Base-by-base conservation (phyloP, 2,797 vertebrate species). In the Cichlasoma orientale region DNA sequence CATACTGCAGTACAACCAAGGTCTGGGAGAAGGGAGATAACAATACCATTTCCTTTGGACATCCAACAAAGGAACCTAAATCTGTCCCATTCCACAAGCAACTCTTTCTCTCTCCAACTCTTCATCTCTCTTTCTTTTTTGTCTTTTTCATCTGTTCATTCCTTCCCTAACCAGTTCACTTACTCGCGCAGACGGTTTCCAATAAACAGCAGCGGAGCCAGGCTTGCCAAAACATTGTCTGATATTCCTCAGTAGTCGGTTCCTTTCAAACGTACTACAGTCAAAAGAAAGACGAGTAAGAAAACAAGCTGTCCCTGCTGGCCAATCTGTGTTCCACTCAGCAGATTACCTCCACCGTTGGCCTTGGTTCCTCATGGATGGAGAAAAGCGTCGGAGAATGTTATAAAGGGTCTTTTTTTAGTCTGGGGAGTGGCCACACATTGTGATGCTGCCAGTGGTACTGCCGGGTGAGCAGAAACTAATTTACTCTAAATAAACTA, bases 11-110 rank as follows among this genome's bases (percentile, higher is more conserved):
- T 68, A 79, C 73, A 77, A 76, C 82, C 29, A 16, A 72, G 56
- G 88, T 86, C 90, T 90, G 90, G 79, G 75, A 84, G 83, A 29
- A 50, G 31, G 52, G 25, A 91, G 91, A 92, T 94, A 92, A 92
- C 82, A 58, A 79, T 56, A 70, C 72, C 79, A 72, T 82, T 79
- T 88, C 88, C 88, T 88, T 82, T 86, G 82, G 83, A 89, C 53
- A 76, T 89, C 85, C 84, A 86, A 86, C 84, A 91, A 91, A 88
- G 82, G 83, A 77, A 38, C 33, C 69, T 18, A 33, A 87, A 81
- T 84, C 72, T 74, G 52, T 78, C 82, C 72, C 82, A 82, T 85
- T 84, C 56, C 78, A 88, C 77, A 63, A 86, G 63, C 50, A 4
- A 73, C 38, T 50, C 53, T 14, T 53, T 74, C 47, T 23, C 76